These are phyloP conservation scores for Erythrolamprus reginae DNA, from an alignment of 2,113 vertebrate genomes.

Conservation along the genomic window DNA sequence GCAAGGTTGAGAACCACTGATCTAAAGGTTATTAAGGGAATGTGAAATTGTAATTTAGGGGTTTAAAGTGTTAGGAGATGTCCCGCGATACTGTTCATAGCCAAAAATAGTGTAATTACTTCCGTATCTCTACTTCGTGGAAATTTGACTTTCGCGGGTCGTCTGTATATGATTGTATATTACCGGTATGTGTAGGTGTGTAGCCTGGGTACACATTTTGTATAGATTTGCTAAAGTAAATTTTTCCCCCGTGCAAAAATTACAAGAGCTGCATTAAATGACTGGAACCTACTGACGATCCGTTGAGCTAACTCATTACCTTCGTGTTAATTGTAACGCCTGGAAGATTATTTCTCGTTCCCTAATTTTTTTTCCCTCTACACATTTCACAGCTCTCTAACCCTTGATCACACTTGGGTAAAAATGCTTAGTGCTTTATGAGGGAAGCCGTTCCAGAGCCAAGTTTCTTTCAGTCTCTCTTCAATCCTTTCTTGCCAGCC, in stretches of 20 bases:
- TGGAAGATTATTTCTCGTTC: background rate
- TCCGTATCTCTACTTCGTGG: too few relatives aligned
- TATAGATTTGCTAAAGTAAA: too few relatives aligned
- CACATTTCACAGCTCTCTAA: background rate
- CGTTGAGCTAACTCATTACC: background rate
- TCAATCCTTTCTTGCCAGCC: background rate
- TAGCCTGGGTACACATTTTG: background rate
- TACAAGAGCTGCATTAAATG: background rate
- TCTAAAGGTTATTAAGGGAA: too few relatives aligned
- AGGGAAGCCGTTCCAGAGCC: background rate
- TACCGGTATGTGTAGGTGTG: rapidly evolving
- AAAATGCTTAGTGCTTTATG: background rate
- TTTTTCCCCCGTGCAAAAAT: background rate
- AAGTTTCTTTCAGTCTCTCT: background rate
- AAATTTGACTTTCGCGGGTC: too few relatives aligned
- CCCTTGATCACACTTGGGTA: background rate
- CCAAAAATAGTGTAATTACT: too few relatives aligned
- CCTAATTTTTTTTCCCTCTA: background rate
- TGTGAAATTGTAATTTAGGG: too few relatives aligned
- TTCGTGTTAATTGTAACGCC: background rate
- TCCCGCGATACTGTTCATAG: too few relatives aligned
- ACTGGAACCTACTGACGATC: background rate
- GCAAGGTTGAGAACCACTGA: too few relatives aligned
- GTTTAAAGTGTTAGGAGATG: too few relatives aligned
- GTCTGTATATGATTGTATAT: too few relatives aligned